Evolutionary conservation across 2,888 invertebrate species (phyloP).

Genomic region (Phyllotreta striolata): DNA sequence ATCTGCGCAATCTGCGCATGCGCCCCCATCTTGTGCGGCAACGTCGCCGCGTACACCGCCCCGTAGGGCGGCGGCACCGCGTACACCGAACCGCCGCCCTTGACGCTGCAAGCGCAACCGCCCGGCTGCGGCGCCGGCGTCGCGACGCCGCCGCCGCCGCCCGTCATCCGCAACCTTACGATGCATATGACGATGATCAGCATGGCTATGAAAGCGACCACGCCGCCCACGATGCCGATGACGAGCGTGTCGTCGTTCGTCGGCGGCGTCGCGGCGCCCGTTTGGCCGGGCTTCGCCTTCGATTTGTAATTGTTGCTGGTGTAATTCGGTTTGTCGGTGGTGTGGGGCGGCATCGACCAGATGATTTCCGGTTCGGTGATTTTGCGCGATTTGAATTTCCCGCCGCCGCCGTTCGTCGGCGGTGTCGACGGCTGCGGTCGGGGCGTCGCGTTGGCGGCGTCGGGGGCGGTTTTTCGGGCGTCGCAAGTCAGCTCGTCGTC

Average conservation of each 20-base stretch:
- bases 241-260: slow-evolving; percentile 92
- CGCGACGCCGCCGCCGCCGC: slow-evolving; percentile 66
- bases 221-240: slow-evolving; percentile 93
- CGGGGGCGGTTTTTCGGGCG: slow-evolving; percentile 66
- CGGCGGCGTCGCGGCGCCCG: slow-evolving; percentile 68
- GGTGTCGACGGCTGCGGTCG: slow-evolving; percentile 52
- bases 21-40: slow-evolving; percentile 71
- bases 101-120: slow-evolving; percentile 64
- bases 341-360: slow-evolving; percentile 83
- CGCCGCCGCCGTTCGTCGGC: slow-evolving; percentile 58
- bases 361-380: slow-evolving; percentile 87
- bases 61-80: slow-evolving; percentile 66
- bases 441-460: slow-evolving; percentile 56
- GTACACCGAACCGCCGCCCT: slow-evolving; percentile 64
- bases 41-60: slow-evolving; percentile 68
- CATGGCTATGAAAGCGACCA: slow-evolving; percentile 89
- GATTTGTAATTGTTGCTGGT: too few relatives aligned
- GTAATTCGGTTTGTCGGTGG: slow-evolving; percentile 65
- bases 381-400: slow-evolving; percentile 63
- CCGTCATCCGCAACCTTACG: slow-evolving; percentile 68
- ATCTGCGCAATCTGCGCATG: too few relatives aligned
- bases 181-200: slow-evolving; percentile 90
- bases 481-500: slow-evolving; percentile 87
- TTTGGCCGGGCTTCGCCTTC: slow-evolving; percentile 67
- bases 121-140: slow-evolving; percentile 60